phyloP scores from a whole-genome alignment of 2,113 vertebrate species.

The Echinops telfairi region DNA sequence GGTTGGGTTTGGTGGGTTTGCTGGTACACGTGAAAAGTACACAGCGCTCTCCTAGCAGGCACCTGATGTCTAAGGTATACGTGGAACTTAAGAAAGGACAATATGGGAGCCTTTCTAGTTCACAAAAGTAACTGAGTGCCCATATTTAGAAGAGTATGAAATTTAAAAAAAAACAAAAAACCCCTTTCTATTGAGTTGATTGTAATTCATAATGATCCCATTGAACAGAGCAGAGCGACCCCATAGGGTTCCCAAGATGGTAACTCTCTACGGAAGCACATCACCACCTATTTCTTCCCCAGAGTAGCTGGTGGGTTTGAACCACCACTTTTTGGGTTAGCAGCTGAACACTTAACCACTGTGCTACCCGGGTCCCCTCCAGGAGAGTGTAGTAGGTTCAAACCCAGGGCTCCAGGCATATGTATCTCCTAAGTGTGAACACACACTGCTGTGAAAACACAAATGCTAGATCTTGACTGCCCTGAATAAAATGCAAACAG shows the following conservation, averaged over 20 bases:
- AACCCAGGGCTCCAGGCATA: neutral
- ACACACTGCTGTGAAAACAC: neutral
- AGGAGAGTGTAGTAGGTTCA: neutral
- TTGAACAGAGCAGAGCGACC: neutral
- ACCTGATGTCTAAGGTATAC: neutral
- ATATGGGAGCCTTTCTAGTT: neutral
- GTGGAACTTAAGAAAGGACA: neutral
- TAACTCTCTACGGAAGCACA: neutral
- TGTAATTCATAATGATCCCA: neutral
- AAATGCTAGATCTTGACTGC: neutral
- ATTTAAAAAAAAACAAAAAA: neutral
- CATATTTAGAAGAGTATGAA: neutral
- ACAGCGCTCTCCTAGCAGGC: neutral
- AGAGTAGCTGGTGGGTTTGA: neutral
- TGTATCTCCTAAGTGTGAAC: no score
- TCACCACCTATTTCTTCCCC: neutral
- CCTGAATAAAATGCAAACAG: neutral
- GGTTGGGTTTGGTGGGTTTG: no score
- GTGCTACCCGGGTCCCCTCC: neutral
- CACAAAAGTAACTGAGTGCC: neutral
- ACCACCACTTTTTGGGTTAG: neutral
- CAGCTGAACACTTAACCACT: neutral
- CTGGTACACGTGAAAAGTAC: neutral
- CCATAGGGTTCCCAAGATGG: neutral
- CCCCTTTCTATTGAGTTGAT: neutral